Evolutionary conservation across 1,140 invertebrate species (phyloP), one percentile per base, ranked within the genome.

Genomic region (Adelges cooleyi): DNA sequence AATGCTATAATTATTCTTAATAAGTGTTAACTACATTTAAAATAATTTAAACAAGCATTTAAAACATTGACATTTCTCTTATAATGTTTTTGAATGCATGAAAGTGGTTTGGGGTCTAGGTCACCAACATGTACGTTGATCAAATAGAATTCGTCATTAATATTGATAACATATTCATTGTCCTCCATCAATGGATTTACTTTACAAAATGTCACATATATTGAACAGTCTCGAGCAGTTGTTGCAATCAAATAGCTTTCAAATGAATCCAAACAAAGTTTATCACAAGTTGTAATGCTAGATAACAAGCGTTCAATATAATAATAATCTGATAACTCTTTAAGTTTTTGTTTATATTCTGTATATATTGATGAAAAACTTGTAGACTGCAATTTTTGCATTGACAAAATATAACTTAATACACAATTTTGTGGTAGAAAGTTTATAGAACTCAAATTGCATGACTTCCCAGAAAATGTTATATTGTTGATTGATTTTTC

Each of bases 101-200:
- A 62, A 18, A 48, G 22, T 2, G 56, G 56, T 29, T 62, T 62
- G 13, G 56, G 56, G 23, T 62, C 56, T 13, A 62, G 11, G 17
- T 62, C 56, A 15, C 29, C 29, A 33, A 33, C 29, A 33, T 33
- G 5, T 6, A 33, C 11, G 11, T 33, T 33, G 11, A 33, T 33
- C 5, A 33, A 33, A 11, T 33, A 33, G 29, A 6, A 33, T 33
- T 33, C 11, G 29, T 33, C 11, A 11, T 33, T 33, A 33, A 33
- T 33, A 33, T 33, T 11, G 11, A 33, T 33, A 6, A 33, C 5
- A 33, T 33, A 33, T 6, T 33, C 29, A 6, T 33, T 5, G 11
- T 33, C n/a, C n/a, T n/a, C n/a, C n/a, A n/a, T n/a, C 5, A 33
- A 33, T 6, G 29, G 11, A 33, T 33, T 33, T 33, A 33, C 5